phyloP scores from a whole-genome alignment of 2,888 invertebrate genomes.

The Lepidochitona cinerea region DNA sequence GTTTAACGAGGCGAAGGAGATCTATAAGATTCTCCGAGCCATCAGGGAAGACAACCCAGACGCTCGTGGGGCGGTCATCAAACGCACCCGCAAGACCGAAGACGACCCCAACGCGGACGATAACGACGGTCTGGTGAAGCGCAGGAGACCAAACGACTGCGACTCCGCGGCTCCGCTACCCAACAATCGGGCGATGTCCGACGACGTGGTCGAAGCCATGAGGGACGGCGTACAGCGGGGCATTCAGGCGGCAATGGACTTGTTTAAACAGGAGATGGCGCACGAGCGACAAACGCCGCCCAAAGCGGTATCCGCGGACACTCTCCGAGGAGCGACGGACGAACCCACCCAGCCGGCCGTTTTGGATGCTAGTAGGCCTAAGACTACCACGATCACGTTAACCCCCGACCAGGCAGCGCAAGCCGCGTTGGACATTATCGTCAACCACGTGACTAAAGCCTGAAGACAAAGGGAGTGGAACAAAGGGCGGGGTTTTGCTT shows the following conservation, averaged over 20 bases:
- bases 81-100: not conserved
- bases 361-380: not conserved
- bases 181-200: not conserved
- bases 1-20: not conserved
- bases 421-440: not conserved
- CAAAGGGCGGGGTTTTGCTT: no score
- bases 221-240: not conserved
- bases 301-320: not conserved
- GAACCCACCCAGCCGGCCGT: not conserved
- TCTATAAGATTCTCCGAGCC: not conserved
- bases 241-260: not conserved
- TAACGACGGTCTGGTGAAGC: not conserved
- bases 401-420: not conserved
- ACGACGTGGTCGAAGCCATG: not conserved
- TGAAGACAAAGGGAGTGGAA: no score
- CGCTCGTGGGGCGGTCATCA: not conserved
- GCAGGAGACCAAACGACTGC: not conserved
- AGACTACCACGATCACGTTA: not conserved
- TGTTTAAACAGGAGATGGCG: not conserved
- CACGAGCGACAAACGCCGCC: not conserved
- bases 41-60: not conserved
- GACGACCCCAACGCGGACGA: not conserved
- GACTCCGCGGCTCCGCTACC: not conserved
- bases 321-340: not conserved
- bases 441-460: not conserved